Percentiles rank a stretch among this genome's conserved stretches.
phyloP scores from a whole-genome alignment of 2,888 invertebrate genomes.

The Idaea dimidiata region DNA sequence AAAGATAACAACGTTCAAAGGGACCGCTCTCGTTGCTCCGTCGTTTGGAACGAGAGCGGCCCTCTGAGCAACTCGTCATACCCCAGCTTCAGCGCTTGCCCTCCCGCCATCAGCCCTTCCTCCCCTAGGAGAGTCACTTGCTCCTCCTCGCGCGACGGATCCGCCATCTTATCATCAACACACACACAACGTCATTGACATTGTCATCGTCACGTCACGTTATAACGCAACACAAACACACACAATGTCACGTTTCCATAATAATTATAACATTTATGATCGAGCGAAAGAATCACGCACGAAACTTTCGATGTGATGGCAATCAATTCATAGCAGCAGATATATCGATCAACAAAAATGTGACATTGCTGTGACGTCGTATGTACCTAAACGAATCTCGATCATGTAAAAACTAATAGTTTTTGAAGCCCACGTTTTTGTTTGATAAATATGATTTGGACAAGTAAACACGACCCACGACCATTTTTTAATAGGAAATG shows the following conservation, averaged over 20 bases:
- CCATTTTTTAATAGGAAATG: slow-evolving; percentile 48
- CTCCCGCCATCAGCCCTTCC: slow-evolving; percentile 96
- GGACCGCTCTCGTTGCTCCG: slow-evolving; percentile 67
- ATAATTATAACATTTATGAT: slow-evolving; percentile 7
- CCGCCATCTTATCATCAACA: slow-evolving; percentile 92
- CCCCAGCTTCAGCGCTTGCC: slow-evolving; percentile 99
- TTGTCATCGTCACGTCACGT: slow-evolving; percentile 84
- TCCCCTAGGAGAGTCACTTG: slow-evolving; percentile 97
- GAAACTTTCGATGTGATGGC: slow-evolving; percentile 4
- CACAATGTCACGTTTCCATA: neutral
- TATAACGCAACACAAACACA: slow-evolving; percentile 52
- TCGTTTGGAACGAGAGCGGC: slow-evolving; percentile 51
- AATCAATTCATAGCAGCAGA: slow-evolving; percentile 33
- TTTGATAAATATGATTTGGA: slow-evolving; percentile 37
- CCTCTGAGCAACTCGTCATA: slow-evolving; percentile 79
- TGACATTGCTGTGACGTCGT: slow-evolving; percentile 61
- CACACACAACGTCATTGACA: slow-evolving; percentile 80
- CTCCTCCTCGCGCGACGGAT: slow-evolving; percentile 97
- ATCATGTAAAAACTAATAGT: slow-evolving; percentile 30
- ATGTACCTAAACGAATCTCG: slow-evolving; percentile 39
- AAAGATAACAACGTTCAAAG: slow-evolving; percentile 82
- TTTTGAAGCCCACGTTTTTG: slow-evolving; percentile 54
- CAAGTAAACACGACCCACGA: slow-evolving; percentile 56
- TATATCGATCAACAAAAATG: slow-evolving; percentile 48
- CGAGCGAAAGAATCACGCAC: slow-evolving; percentile 10